These are phyloP conservation scores for Zygothrica quintamaculata DNA, from an alignment of 2,888 invertebrate species.

Conservation along the genomic window DNA sequence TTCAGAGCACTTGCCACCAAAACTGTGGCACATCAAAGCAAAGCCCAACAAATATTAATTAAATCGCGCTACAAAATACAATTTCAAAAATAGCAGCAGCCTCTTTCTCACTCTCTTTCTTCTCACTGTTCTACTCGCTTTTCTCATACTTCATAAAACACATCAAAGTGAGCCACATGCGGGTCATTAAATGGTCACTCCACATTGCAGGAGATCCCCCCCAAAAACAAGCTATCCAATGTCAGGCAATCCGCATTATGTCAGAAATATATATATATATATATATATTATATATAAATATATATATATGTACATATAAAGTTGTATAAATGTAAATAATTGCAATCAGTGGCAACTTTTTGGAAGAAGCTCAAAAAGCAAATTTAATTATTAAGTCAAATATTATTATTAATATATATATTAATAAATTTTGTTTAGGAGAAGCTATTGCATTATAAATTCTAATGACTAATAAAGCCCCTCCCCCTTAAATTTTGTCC, in stretches of 20 bases:
- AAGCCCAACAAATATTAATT: slow-evolving; percentile 58
- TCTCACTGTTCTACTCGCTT: no score
- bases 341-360: slow-evolving; percentile 3
- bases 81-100: slow-evolving; percentile 25
- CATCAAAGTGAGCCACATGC: slow-evolving; percentile 68
- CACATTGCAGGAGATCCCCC: neutral
- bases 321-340: slow-evolving; percentile 22
- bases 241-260: slow-evolving; percentile 11
- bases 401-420: no score
- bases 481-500: neutral
- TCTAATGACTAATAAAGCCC: no score
- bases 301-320: slow-evolving; percentile 14
- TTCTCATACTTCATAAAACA: slow-evolving; percentile 7
- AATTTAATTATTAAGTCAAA: no score
- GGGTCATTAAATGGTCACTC: slow-evolving; percentile 68
- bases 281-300: slow-evolving; percentile 6
- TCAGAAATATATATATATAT: slow-evolving; percentile 6
- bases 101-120: no score
- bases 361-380: no score
- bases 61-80: slow-evolving; percentile 17
- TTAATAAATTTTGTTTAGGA: no score
- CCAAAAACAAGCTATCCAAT: neutral
- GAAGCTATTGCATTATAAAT: no score
- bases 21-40: slow-evolving; percentile 49
- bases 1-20: slow-evolving; percentile 27